Evolutionary conservation across 2,113 vertebrate genomes (phyloP).

Genomic region (Heliornis fulica): DNA sequence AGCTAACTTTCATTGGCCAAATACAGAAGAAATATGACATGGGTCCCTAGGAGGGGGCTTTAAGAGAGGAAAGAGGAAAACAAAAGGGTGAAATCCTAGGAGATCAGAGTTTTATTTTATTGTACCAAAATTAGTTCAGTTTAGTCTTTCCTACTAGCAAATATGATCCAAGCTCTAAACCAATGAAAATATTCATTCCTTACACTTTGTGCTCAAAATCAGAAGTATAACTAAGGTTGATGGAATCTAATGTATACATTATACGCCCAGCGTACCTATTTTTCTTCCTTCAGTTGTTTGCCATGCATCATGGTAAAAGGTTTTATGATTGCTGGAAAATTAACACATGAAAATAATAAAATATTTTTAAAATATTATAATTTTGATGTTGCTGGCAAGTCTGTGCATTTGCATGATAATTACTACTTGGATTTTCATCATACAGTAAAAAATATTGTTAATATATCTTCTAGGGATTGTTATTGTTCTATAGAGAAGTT

Average conservation of each 20-base stretch:
- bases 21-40: not conserved
- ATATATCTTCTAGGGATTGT: not conserved
- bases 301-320: not conserved
- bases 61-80: not conserved
- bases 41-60: too few species aligned
- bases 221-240: not conserved
- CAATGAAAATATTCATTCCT: not conserved
- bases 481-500: not conserved
- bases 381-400: not conserved
- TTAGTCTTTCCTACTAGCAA: not conserved
- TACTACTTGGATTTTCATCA: not conserved
- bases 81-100: not conserved
- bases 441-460: not conserved
- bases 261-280: not conserved
- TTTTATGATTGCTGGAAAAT: not conserved
- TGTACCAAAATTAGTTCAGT: not conserved
- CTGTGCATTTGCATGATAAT: not conserved
- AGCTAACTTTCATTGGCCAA: not conserved
- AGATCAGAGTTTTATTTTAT: not conserved
- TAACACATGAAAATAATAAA: not conserved
- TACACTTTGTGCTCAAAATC: not conserved
- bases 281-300: not conserved
- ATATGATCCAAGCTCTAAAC: not conserved
- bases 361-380: not conserved
- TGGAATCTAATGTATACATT: fast-evolving